Base-by-base conservation (phyloP, 2,797 vertebrate species). In the Sebastes alutus region DNA sequence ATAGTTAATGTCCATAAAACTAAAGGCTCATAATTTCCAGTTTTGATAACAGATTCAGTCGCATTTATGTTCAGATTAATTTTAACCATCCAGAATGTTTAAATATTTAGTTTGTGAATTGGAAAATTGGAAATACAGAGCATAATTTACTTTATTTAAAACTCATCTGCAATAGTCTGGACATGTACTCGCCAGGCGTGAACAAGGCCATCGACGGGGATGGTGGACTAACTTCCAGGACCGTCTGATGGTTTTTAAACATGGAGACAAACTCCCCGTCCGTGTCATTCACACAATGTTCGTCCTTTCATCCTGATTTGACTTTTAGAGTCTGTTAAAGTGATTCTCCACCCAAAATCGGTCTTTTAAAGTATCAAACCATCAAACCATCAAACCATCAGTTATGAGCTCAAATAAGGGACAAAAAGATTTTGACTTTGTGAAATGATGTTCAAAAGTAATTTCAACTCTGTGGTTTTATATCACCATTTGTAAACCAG, bases 241-340 rank as follows among this genome's bases (percentile, higher is more conserved):
- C 55, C 30, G 32, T 85, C 29, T 70, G 33, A 52, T 65, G 61
- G 56, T 42, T 25, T 65, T 71, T 20, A 33, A 79, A 79, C 46
- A 72, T 67, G 33, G 38, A 59, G 11, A 59, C 55, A 13, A 68
- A 54, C 67, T 46, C 59, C 18, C 35, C 1, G 16, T 64, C 59
- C 12, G 3, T 66, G 55, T 64, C n/a, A 8, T 42, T 83, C 33
- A 54, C 52, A 54, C 49, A 22, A 3, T 38, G 27, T 27, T 64
- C 64, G 7, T 29, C 10, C 11, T 59, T 75, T 42, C 27, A 61
- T 60, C 69, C 56, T 56, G 30, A n/a, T 56, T 30, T n/a, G 3
- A 30, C 33, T 54, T 25, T 18, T 6, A 16, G 58, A 74, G 80
- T 76, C 87, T 82, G 81, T 73, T 85, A 10, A 52, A 54, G 42